phyloP scores from a whole-genome alignment of 1,140 invertebrate species.

The Yoshiicerus persimilis region DNA sequence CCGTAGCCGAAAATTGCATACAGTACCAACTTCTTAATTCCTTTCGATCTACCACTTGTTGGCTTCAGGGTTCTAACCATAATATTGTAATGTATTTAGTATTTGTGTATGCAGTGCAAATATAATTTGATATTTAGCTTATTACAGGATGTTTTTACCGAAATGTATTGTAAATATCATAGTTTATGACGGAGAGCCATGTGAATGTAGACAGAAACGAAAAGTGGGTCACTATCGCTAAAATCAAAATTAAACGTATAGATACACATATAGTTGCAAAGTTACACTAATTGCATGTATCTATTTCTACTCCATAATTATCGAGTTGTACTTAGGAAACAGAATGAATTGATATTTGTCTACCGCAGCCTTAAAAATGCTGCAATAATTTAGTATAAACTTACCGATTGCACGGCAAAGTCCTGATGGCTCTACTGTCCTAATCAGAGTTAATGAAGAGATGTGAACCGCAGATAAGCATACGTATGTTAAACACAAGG shows the following conservation, averaged over 20 bases:
- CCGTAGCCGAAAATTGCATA: slow-evolving; percentile 30
- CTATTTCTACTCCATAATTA: too few relatives aligned
- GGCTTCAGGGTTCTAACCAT: slow-evolving; percentile 35
- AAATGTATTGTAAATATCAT: slow-evolving; percentile 44
- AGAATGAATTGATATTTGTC: background rate
- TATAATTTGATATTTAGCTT: background rate
- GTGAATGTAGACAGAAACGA: slow-evolving; percentile 42
- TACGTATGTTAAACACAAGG: slow-evolving; percentile 35
- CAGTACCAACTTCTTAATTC: slow-evolving; percentile 18
- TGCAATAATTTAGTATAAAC: too few relatives aligned
- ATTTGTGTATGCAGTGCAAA: background rate
- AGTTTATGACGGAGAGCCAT: slow-evolving; percentile 40
- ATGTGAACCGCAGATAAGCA: background rate
- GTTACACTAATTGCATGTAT: background rate
- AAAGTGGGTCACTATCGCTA: slow-evolving; percentile 34
- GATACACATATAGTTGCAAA: background rate
- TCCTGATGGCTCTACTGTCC: background rate
- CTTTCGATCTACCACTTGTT: slow-evolving; percentile 11
- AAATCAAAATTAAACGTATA: background rate
- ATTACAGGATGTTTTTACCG: background rate
- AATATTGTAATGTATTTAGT: slow-evolving; percentile 33
- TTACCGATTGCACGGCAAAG: background rate
- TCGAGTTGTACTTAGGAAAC: too few relatives aligned
- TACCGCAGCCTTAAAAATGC: too few relatives aligned
- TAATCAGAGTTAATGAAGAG: background rate